Conservation (phyloP, 2,113 vertebrate genomes). For the Platysternon megacephalum region DNA sequence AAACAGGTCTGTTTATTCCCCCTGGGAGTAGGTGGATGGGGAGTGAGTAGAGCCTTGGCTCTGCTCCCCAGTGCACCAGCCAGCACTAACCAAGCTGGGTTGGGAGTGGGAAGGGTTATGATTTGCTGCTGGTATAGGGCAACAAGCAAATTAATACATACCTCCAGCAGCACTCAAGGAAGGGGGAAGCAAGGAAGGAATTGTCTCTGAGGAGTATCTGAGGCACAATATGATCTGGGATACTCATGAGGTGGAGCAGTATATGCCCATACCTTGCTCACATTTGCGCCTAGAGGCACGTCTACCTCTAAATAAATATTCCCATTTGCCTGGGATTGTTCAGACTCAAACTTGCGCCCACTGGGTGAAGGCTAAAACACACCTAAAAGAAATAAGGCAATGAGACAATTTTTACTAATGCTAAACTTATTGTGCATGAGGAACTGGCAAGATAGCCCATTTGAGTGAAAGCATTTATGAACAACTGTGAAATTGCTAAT, state of each 20-base stretch:
- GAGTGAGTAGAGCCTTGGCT: background rate
- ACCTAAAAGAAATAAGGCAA: background rate
- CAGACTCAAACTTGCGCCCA: constrained; percentile 23
- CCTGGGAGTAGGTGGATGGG: background rate
- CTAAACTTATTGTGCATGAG: constrained; percentile 43
- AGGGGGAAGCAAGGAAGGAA: background rate
- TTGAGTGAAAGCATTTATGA: constrained; percentile 71
- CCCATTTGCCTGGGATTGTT: background rate
- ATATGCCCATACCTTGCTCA: background rate
- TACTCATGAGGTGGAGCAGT: background rate
- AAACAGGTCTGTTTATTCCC: background rate
- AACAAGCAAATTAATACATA: background rate
- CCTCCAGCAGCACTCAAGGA: background rate
- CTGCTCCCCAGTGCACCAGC: background rate
- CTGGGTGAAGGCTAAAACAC: background rate
- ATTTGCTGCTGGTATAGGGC: background rate
- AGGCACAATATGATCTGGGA: background rate
- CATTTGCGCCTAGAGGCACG: background rate
- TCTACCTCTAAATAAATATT: background rate
- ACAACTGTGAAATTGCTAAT: constrained; percentile 73
- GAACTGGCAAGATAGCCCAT: constrained; percentile 51
- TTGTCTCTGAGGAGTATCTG: background rate
- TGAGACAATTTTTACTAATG: constrained; percentile 47
- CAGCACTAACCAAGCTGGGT: background rate
- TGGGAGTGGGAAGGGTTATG: background rate